A percentile compares a stretch with the other conserved stretches of the same genome.
Evolutionary conservation across 2,797 vertebrate species (phyloP).

Genomic region (Bradypodion pumilum): DNA sequence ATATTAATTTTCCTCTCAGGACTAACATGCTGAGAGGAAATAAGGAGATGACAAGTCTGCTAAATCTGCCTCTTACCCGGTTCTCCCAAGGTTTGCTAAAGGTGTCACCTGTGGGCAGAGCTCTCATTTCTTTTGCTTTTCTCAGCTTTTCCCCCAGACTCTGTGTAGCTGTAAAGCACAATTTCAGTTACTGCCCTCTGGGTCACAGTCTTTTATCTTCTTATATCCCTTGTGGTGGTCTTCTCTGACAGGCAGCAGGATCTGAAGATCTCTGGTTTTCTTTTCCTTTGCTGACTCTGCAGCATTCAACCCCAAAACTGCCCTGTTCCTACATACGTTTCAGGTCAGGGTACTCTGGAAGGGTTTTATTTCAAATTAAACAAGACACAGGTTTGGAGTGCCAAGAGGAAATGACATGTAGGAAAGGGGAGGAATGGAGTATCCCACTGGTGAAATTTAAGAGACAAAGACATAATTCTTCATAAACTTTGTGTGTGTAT

Average conservation of each 20-base stretch:
- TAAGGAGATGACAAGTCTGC: neutral
- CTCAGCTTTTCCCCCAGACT: slow-evolving; percentile 14
- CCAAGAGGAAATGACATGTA: neutral
- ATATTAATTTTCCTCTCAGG: slow-evolving; percentile 2
- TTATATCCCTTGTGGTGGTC: slow-evolving; percentile 8
- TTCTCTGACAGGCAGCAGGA: slow-evolving; percentile 19
- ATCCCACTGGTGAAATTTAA: neutral
- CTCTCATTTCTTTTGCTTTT: neutral
- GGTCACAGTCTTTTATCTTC: neutral
- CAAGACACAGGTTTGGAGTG: neutral
- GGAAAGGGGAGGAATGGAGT: neutral
- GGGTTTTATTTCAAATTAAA: slow-evolving; percentile 7
- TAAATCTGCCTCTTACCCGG: neutral
- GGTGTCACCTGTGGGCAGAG: neutral
- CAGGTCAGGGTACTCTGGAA: neutral
- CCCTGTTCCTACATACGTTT: neutral
- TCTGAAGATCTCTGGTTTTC: neutral
- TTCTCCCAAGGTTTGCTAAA: neutral
- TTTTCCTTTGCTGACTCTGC: neutral
- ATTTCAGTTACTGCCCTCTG: neutral
- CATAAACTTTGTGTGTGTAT: neutral
- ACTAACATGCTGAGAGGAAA: neutral
- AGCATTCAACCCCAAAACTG: neutral
- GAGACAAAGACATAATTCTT: neutral
- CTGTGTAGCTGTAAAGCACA: neutral